A percentile compares a stretch with the other conserved stretches of the same genome.
These are phyloP conservation scores for Ecliptopera silaceata DNA, from an alignment of 2,888 invertebrate species.

Conservation along the genomic window DNA sequence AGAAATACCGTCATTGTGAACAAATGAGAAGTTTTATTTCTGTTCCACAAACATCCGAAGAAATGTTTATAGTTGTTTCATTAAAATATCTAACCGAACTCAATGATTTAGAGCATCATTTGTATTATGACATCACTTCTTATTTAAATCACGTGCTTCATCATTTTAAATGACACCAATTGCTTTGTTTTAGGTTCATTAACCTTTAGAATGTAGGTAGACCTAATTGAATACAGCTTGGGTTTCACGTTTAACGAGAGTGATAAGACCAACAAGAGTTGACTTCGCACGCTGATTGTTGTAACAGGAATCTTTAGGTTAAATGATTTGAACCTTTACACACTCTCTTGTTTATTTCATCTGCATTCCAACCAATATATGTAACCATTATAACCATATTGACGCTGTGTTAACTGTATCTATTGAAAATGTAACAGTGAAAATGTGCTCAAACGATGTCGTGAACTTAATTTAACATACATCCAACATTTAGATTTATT, in stretches of 20 bases:
- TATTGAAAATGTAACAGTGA: no score
- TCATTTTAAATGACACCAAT: slow-evolving; percentile 36
- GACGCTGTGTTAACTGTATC: no score
- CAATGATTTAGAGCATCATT: slow-evolving; percentile 48
- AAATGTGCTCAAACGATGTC: no score
- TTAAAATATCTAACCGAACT: slow-evolving; percentile 54
- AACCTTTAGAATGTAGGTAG: slow-evolving; percentile 57
- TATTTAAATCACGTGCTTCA: slow-evolving; percentile 35
- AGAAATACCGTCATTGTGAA: slow-evolving; percentile 34
- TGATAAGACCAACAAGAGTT: slow-evolving; percentile 64
- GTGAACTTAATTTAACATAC: no score
- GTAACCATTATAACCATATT: no score
- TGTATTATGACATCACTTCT: slow-evolving; percentile 48
- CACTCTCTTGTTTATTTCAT: slow-evolving; percentile 45
- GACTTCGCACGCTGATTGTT: slow-evolving; percentile 79
- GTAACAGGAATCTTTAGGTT: slow-evolving; percentile 70
- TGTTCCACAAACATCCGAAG: slow-evolving; percentile 44
- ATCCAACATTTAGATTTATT: no score
- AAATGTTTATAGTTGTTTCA: slow-evolving; percentile 58
- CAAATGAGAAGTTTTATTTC: slow-evolving; percentile 58
- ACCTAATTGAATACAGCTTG: slow-evolving; percentile 67
- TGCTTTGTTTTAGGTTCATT: slow-evolving; percentile 40
- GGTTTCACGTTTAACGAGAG: slow-evolving; percentile 66
- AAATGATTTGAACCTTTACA: slow-evolving; percentile 67
- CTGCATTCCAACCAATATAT: slow-evolving; percentile 40